These are phyloP conservation scores for Heliornis fulica DNA, from an alignment of 2,113 vertebrate genomes.

Conservation along the genomic window DNA sequence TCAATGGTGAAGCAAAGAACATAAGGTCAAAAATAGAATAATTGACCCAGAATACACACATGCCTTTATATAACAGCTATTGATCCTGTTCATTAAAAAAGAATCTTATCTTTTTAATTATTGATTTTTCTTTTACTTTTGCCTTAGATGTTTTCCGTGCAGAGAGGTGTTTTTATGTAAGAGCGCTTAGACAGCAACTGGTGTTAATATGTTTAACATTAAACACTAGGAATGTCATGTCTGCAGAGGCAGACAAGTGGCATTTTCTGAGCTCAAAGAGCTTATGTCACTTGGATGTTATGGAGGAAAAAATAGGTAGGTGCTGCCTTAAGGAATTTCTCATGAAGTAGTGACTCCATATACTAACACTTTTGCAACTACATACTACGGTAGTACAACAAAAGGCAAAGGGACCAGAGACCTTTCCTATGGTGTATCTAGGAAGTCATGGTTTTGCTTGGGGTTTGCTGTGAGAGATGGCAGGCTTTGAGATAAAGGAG, in stretches of 20 bases:
- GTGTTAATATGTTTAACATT: not conserved
- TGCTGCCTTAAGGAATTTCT: not conserved
- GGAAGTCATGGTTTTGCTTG: not conserved
- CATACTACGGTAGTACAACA: not conserved
- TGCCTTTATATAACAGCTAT: not conserved
- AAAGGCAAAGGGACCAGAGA: not conserved
- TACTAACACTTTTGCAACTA: not conserved
- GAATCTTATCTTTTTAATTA: not conserved
- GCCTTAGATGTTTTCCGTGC: not conserved
- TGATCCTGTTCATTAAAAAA: not conserved
- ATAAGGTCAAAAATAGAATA: not conserved
- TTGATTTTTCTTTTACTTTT: not conserved
- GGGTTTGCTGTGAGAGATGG: not conserved
- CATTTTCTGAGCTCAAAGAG: not conserved
- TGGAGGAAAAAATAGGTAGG: not conserved
- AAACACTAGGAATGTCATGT: not conserved
- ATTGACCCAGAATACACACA: not conserved
- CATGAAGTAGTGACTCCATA: not conserved
- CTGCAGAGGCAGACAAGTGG: not conserved
- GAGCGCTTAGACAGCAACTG: not conserved
- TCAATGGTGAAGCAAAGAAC: constrained; percentile 1
- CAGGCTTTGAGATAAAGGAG: not conserved
- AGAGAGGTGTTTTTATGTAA: too few species aligned
- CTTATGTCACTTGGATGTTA: not conserved
- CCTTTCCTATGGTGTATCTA: not conserved